A percentile compares a stretch with the other conserved stretches of the same genome.
Evolutionary conservation across 1,140 invertebrate species (phyloP).

Genomic region (Doryteuthis pealeii): DNA sequence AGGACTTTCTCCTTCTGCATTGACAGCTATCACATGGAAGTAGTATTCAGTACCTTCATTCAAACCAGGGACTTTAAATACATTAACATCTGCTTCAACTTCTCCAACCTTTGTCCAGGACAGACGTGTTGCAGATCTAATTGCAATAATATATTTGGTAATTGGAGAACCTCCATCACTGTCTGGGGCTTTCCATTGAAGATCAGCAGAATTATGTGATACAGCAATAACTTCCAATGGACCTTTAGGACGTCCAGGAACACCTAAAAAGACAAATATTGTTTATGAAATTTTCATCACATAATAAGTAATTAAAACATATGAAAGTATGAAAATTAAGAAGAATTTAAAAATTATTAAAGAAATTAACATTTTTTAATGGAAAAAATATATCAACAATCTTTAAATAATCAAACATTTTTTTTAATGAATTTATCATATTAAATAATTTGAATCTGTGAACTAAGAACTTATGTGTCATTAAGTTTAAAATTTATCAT

Average conservation of each 20-base stretch:
- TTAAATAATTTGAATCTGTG: too few relatives aligned
- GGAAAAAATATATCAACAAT: too few relatives aligned
- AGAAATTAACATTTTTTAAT: too few relatives aligned
- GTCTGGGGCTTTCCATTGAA: conserved; percentile 50
- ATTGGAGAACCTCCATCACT: conserved; percentile 49
- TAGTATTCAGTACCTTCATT: conserved; percentile 38
- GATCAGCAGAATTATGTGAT: conserved; percentile 32
- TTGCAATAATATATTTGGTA: conserved; percentile 51
- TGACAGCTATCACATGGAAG: conserved; percentile 70
- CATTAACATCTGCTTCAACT: conserved; percentile 60
- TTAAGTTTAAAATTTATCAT: too few relatives aligned
- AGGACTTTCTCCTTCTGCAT: conserved; percentile 87
- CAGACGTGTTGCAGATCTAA: conserved; percentile 66
- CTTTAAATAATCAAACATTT: too few relatives aligned
- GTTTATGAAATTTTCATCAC: too few relatives aligned
- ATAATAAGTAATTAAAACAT: too few relatives aligned
- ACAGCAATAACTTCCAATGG: conserved; percentile 65
- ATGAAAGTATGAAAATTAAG: too few relatives aligned
- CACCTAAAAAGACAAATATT: conserved; percentile 19
- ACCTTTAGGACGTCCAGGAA: conserved; percentile 85
- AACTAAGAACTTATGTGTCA: too few relatives aligned
- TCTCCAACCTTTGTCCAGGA: conserved; percentile 83
- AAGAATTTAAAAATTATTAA: too few relatives aligned
- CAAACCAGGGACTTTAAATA: conserved; percentile 33
- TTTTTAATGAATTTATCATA: too few relatives aligned